Percentiles rank a stretch among this genome's conserved stretches.
Conservation (phyloP, 1,140 invertebrate genomes). For the Bactericera cockerelli region DNA sequence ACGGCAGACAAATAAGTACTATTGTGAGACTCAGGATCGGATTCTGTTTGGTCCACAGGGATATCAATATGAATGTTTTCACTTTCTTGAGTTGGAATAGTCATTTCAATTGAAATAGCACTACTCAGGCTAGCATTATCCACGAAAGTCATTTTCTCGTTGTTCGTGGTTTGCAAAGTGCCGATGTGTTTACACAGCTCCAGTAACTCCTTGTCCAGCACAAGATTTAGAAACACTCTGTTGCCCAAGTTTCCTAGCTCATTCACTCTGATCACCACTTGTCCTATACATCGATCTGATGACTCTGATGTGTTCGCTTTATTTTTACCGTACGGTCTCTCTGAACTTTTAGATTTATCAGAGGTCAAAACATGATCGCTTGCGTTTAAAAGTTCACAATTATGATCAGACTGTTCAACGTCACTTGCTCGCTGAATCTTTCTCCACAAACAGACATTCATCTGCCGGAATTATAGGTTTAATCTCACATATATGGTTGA, state of each 20-base stretch:
- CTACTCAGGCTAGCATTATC: background rate
- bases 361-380: background rate
- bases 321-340: background rate
- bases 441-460: no score
- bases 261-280: background rate
- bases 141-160: background rate
- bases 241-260: background rate
- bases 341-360: background rate
- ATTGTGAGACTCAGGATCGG: background rate
- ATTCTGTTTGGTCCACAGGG: background rate
- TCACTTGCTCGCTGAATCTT: no score
- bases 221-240: background rate
- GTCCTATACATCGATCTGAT: background rate
- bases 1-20: background rate
- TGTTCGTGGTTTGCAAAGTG: background rate
- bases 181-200: conserved; percentile 1
- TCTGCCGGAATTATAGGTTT: no score
- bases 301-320: background rate
- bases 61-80: background rate
- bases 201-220: background rate
- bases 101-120: background rate
- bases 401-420: no score
- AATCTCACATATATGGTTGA: no score
- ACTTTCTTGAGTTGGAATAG: background rate
- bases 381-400: background rate